phyloP scores from a whole-genome alignment of 2,113 vertebrate genomes.

The Electrona antarctica region DNA sequence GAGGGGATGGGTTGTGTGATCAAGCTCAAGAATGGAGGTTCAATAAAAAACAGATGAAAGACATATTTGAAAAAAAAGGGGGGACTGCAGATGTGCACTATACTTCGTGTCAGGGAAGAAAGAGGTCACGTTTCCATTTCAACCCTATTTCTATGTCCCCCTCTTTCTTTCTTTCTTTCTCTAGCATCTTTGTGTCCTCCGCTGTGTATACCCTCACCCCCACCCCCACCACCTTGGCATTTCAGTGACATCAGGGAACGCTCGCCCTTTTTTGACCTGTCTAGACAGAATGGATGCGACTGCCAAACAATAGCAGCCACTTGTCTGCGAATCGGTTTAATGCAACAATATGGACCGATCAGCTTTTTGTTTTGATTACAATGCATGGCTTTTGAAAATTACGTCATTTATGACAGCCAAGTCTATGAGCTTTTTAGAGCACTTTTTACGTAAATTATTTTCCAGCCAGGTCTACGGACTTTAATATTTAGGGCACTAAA shows the following conservation, averaged over 20 bases:
- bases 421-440: too few relatives aligned
- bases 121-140: slow-evolving; percentile 22
- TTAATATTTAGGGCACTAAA: too few relatives aligned
- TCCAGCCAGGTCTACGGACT: too few relatives aligned
- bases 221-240: neutral
- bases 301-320: neutral
- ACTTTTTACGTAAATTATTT: too few relatives aligned
- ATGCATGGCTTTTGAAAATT: too few relatives aligned
- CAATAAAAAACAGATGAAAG: slow-evolving; percentile 47
- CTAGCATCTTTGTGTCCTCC: neutral
- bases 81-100: neutral
- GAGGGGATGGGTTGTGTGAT: slow-evolving; percentile 2
- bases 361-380: too few relatives aligned
- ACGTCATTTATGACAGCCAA: too few relatives aligned
- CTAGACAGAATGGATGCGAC: slow-evolving; percentile 10
- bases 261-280: slow-evolving; percentile 8
- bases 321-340: slow-evolving; percentile 19
- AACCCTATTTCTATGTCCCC: neutral
- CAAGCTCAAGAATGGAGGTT: slow-evolving; percentile 48
- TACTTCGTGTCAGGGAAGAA: slow-evolving; percentile 41
- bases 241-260: neutral
- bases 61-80: neutral
- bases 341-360: neutral
- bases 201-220: neutral
- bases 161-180: neutral